These are phyloP conservation scores for Python bivittatus DNA, from an alignment of 2,113 vertebrate species.

Conservation along the genomic window DNA sequence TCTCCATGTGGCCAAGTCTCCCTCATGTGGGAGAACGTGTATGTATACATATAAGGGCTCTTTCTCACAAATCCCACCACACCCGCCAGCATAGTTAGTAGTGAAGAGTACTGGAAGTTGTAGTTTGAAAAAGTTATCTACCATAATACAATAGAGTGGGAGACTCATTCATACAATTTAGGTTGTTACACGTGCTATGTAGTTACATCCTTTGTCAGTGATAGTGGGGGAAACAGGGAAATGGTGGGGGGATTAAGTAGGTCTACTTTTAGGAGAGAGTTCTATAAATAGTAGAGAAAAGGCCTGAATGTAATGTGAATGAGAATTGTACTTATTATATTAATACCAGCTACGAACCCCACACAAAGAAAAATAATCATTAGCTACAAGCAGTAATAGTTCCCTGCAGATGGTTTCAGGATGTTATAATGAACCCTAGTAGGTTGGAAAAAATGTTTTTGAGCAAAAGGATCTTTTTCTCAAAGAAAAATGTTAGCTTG, in stretches of 20 bases:
- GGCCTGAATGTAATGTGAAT: background rate
- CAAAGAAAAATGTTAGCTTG: conserved; percentile 32
- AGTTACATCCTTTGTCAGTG: background rate
- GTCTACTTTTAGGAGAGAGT: background rate
- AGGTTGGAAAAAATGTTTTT: conserved; percentile 18
- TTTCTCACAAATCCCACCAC: background rate
- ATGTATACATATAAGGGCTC: background rate
- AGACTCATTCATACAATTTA: background rate
- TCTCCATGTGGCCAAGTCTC: background rate
- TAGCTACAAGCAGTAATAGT: background rate
- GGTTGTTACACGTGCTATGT: background rate
- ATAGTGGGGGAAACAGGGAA: background rate
- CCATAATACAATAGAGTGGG: background rate
- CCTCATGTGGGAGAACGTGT: background rate
- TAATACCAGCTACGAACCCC: conserved; percentile 26
- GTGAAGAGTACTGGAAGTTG: background rate
- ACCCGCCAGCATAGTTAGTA: background rate
- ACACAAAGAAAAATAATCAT: conserved; percentile 17
- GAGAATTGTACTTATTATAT: conserved; percentile 6
- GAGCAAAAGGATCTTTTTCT: conserved; percentile 40
- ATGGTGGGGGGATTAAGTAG: background rate
- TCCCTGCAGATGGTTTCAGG: conserved; percentile 15
- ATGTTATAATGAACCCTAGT: background rate
- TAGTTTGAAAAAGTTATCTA: background rate
- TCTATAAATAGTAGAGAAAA: conserved; percentile 7